phyloP scores from a whole-genome alignment of 2,797 vertebrate genomes.

The Poecile montanus region DNA sequence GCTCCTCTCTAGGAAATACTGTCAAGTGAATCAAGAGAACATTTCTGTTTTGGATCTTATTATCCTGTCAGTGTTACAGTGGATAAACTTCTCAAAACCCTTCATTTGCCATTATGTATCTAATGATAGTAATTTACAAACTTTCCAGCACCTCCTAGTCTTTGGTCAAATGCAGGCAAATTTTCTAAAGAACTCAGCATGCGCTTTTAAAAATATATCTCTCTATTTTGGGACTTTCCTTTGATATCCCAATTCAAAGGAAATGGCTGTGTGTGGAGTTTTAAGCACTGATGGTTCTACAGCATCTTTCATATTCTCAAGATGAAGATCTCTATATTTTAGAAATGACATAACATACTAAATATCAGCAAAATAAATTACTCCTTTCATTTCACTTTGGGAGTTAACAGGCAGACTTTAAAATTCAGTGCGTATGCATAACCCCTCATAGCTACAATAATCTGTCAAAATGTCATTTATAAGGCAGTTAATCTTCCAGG shows the following conservation, averaged over 20 bases:
- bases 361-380: constrained; percentile 37
- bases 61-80: background rate
- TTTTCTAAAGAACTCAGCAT: background rate
- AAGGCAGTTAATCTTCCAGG: constrained; percentile 14
- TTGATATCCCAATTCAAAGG: background rate
- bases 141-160: background rate
- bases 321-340: background rate
- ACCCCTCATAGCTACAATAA: background rate
- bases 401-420: background rate
- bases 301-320: background rate
- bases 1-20: background rate
- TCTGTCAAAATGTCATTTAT: constrained; percentile 22
- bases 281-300: background rate
- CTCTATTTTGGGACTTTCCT: background rate
- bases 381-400: background rate
- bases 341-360: background rate
- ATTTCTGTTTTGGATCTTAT: background rate
- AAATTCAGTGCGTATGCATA: background rate
- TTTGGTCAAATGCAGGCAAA: background rate
- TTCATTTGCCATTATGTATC: background rate
- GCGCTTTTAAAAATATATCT: background rate
- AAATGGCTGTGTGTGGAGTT: background rate
- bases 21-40: background rate
- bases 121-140: background rate
- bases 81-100: background rate